A percentile compares a stretch with the other conserved stretches of the same genome.
Conservation (phyloP, 2,888 invertebrate species). For the Cheilosia vernalis region DNA sequence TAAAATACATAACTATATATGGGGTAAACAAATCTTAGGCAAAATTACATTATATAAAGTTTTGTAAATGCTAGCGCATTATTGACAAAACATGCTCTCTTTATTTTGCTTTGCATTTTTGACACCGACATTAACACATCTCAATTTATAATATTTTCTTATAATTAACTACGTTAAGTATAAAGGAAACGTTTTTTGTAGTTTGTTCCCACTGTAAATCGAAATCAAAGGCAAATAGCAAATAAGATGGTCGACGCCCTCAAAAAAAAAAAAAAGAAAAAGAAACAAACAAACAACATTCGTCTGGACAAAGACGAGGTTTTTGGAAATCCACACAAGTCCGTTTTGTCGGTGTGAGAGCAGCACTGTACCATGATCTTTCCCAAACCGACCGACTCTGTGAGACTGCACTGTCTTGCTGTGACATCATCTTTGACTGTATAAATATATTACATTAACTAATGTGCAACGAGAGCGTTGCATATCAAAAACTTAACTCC, state of each 20-base stretch:
- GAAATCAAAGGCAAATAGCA: background rate
- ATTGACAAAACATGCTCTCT: slow-evolving; percentile 19
- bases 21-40: slow-evolving; percentile 22
- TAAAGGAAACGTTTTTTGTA: slow-evolving; percentile 17
- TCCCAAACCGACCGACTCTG: background rate
- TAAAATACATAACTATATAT: slow-evolving; percentile 31
- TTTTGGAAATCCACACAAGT: too few relatives aligned
- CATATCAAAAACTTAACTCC: slow-evolving; percentile 67
- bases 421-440: background rate
- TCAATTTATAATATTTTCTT: slow-evolving; percentile 33
- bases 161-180: slow-evolving; percentile 35
- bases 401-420: background rate
- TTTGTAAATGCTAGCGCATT: slow-evolving; percentile 28
- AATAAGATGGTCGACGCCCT: background rate
- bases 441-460: slow-evolving; percentile 32
- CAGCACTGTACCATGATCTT: background rate
- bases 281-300: too few relatives aligned
- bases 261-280: too few relatives aligned
- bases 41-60: slow-evolving; percentile 15
- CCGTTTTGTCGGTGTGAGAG: too few relatives aligned
- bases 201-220: slow-evolving; percentile 21
- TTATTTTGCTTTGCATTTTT: slow-evolving; percentile 37
- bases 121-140: slow-evolving; percentile 28
- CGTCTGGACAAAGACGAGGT: too few relatives aligned
- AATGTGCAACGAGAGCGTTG: slow-evolving; percentile 22